A percentile compares a stretch with the other conserved stretches of the same genome.
Conservation (phyloP, 2,113 vertebrate species). For the Oryzias melastigma region DNA sequence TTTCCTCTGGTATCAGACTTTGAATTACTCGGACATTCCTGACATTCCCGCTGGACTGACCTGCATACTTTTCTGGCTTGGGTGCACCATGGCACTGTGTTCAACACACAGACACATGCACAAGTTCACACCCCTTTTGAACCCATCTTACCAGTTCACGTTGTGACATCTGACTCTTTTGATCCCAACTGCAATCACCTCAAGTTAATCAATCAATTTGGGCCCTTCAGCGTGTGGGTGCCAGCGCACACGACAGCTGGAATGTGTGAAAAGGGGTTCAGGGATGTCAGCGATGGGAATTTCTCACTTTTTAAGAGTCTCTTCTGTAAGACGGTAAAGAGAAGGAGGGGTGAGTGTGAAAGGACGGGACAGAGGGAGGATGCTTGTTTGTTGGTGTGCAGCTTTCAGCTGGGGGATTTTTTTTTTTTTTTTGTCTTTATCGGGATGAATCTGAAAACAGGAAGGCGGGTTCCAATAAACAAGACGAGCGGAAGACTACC, state of each 20-base stretch:
- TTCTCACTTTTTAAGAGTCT: slow-evolving; percentile 5
- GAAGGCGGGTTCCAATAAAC: slow-evolving; percentile 77
- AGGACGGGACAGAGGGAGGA: slow-evolving; percentile 21
- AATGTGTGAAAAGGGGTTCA: slow-evolving; percentile 31
- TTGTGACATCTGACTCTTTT: slow-evolving; percentile 41
- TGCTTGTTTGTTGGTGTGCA: slow-evolving; percentile 3
- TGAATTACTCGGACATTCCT: slow-evolving; percentile 75
- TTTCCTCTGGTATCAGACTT: slow-evolving; percentile 49
- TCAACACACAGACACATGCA: slow-evolving; percentile 26
- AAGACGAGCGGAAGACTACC: slow-evolving; percentile 70
- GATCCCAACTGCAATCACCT: slow-evolving; percentile 40
- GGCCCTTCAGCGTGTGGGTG: background rate
- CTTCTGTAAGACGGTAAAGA: slow-evolving; percentile 27
- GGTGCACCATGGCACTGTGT: slow-evolving; percentile 56
- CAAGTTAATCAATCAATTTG: slow-evolving; percentile 51
- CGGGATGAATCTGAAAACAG: slow-evolving; percentile 80
- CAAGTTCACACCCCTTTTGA: slow-evolving; percentile 3
- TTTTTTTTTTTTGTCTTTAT: slow-evolving; percentile 50
- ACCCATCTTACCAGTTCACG: slow-evolving; percentile 14
- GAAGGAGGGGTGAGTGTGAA: slow-evolving; percentile 16
- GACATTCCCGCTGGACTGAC: slow-evolving; percentile 70
- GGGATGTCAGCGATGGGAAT: slow-evolving; percentile 16
- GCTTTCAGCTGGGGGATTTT: slow-evolving; percentile 60
- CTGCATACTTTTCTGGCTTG: slow-evolving; percentile 69
- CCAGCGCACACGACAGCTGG: slow-evolving; percentile 32